Evolutionary conservation across 1,140 invertebrate genomes (phyloP).

Genomic region (Fopius arisanus): DNA sequence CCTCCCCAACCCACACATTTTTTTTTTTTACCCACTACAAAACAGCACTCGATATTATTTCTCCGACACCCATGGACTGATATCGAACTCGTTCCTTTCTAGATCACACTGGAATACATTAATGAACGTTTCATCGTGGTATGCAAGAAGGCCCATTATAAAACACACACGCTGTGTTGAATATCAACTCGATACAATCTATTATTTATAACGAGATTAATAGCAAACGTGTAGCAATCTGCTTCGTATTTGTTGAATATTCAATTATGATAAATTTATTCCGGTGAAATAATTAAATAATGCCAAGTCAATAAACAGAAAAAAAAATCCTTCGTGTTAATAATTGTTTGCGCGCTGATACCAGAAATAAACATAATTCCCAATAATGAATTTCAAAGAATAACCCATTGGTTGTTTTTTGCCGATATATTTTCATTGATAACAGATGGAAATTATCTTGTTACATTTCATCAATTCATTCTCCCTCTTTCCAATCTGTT

Average conservation of each 20-base stretch:
- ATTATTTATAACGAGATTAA: slow-evolving; percentile 20
- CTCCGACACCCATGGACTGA: neutral
- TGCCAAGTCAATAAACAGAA: neutral
- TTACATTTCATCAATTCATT: neutral
- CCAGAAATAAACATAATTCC: too few relatives aligned
- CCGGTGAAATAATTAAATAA: neutral
- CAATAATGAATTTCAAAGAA: too few relatives aligned
- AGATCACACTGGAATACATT: neutral
- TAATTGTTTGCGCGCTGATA: too few relatives aligned
- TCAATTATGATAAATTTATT: slow-evolving; percentile 4
- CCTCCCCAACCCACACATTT: neutral
- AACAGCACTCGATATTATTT: slow-evolving; percentile 1
- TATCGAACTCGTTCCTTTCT: slow-evolving; percentile 12
- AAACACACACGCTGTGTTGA: neutral
- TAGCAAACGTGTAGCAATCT: neutral
- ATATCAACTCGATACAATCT: slow-evolving; percentile 11
- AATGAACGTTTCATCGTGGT: slow-evolving; percentile 9
- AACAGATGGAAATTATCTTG: neutral
- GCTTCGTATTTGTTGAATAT: slow-evolving; percentile 17
- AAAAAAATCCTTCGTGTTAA: neutral
- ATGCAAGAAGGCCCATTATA: slow-evolving; percentile 11
- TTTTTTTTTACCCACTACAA: neutral
- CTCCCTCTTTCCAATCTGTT: neutral
- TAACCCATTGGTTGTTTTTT: too few relatives aligned
- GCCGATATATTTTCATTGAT: neutral